Base-by-base conservation (phyloP, 2,888 invertebrate genomes). In the Pseudococcus longispinus region DNA sequence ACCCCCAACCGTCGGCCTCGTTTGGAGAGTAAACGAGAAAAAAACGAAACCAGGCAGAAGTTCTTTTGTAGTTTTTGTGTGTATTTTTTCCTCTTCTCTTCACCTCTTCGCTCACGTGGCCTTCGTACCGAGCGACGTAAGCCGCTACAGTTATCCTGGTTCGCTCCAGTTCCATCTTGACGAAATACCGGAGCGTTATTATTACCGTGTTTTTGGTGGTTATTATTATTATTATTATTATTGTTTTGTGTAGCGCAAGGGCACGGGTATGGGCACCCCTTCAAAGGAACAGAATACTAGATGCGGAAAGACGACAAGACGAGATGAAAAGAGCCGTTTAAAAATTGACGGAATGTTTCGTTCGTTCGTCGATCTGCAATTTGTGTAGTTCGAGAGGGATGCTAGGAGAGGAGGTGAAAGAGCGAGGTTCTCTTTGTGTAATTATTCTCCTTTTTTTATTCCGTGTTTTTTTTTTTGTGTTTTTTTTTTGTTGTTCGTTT, bases 11-110 rank as follows among this genome's bases (percentile, higher is more conserved):
- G 44, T 46, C n/a, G n/a, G 44, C 51, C n/a, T 11, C 11, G 60
- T 23, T 13, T 0, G 8, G 37, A 4, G 23, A 60, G 26, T 60
- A 60, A 85, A 85, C 85, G 85, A 85, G 85, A 85, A 70, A 84
- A 44, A 70, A 85, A 85, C 65, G 70, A 85, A 85, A 11, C 85
- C 85, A 85, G 85, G 85, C 85, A 85, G 85, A 85, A 85, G 65
- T 85, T 85, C 85, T 85, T 85, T 85, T 85, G 85, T 85, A 65
- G 85, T 60, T 42, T 85, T 85, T 83, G 82, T 26, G 20, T 55
- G 4, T 83, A 55, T 84, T 84, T 32, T 84, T 51, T 51, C 18
- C 2, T 23, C 46, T 46, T 23, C 26, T 51, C 46, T 51, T 51
- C 44, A 5, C 15, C 26, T 9, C 65, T 11, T 2, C 13, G 4